Evolutionary conservation across 2,113 vertebrate species (phyloP).

Genomic region (Hippocampus zosterae): DNA sequence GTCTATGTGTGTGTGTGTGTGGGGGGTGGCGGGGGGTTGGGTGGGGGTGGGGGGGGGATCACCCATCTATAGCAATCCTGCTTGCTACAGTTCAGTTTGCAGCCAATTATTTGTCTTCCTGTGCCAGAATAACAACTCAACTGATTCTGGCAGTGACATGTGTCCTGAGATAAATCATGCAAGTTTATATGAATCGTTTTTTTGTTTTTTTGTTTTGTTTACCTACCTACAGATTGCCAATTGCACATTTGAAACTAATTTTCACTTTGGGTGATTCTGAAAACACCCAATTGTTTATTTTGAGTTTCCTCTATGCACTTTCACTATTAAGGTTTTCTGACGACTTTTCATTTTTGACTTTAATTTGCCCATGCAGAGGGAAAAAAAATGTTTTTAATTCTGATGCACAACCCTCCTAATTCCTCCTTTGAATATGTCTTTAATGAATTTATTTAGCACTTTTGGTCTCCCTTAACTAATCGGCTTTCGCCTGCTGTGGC

Average conservation of each 20-base stretch:
- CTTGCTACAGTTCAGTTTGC: background rate
- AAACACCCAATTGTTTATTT: slow-evolving; percentile 8
- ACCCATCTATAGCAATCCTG: too few species aligned
- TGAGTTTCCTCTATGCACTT: slow-evolving; percentile 24
- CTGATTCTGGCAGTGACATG: background rate
- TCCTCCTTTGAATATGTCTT: background rate
- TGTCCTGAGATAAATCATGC: background rate
- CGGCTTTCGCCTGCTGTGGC: slow-evolving; percentile 11
- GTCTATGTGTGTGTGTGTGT: too few species aligned
- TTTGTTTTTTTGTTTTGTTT: background rate
- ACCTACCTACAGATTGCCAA: background rate
- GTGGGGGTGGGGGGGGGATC: too few species aligned
- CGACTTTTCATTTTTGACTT: slow-evolving; percentile 35
- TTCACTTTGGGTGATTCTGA: background rate
- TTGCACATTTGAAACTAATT: slow-evolving; percentile 8
- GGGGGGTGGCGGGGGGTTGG: too few species aligned
- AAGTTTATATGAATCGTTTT: background rate
- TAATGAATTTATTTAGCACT: slow-evolving; percentile 18
- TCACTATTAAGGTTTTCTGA: slow-evolving; percentile 30
- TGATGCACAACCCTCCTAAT: slow-evolving; percentile 21
- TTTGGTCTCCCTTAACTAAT: slow-evolving; percentile 22
- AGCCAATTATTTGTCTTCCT: too few species aligned
- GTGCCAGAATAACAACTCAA: background rate
- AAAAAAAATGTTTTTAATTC: slow-evolving; percentile 48
- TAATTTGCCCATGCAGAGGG: slow-evolving; percentile 44